Evolutionary conservation across 1,140 invertebrate species (phyloP), one percentile per base, ranked within the genome.

Genomic region (Drosophila dunni): DNA sequence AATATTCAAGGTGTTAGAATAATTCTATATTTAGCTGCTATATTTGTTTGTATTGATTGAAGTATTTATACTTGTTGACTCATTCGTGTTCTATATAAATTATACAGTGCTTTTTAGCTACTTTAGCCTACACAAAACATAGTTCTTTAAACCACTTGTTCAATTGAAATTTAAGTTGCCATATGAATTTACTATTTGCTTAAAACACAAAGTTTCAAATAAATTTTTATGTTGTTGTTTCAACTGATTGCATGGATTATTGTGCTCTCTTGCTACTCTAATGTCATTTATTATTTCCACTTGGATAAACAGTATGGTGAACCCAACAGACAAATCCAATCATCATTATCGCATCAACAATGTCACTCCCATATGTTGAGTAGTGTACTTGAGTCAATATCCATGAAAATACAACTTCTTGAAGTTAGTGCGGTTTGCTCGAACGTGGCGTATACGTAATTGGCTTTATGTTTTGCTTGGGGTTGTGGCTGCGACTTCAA

Each of bases 371-470:
- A 17, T 51, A 51, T 68, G 46, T 24, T 45, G n/a, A 20, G n/a
- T 36, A 24, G 38, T n/a, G 6, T 45, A 6, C 8, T 44, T 10
- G 33, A 61, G 13, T 61, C 4, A 24, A 58, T 54, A 36, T 7
- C n/a, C 33, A 33, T 63, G 9, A 61, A 36, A 36, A 3, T 17
- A 2, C 4, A 33, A 4, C 64, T 48, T 1, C 7, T 46, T 17
- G 20, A 11, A 60, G 57, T 40, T 20, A 53, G 17, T 54, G 24
- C 13, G n/a, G 38, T 13, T 15, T 62, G 17, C 9, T 45, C 46
- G 7, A 61, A 40, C 77, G 46, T 70, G 36, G 81, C 78, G 78
- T 85, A 85, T 81, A 85, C 78, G 78, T 85, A 85, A 84, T 84
- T 81, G 85, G 69, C 69, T 33, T 75, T 75, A 73, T 73, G 69